Base-by-base conservation (phyloP, 1,140 invertebrate genomes). In the Brachionus paranguensis region DNA sequence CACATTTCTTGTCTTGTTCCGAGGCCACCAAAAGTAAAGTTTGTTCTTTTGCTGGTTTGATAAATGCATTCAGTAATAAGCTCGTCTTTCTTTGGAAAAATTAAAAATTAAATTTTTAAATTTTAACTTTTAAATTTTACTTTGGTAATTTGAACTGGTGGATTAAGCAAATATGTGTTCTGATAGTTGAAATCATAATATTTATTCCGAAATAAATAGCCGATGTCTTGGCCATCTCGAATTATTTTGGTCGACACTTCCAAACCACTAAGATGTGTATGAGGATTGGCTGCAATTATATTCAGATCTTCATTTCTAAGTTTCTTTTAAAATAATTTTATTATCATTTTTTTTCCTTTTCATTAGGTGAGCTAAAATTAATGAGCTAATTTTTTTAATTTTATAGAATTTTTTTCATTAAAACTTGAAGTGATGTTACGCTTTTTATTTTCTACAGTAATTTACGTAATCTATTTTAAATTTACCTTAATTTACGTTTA, bases 181-280 rank as follows among this genome's bases (percentile, higher is more conserved):
- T 83, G 81, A 55, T 83, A 83, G 24, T 83, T 70, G 20, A 83
- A 83, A 45, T 83, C 81, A 37, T 68, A 83, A 70, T 41, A 41
- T 14, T 83, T 24, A 55, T 47, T 68, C 24, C 33, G 33, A n/a
- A 70, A 70, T 20, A 83, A 14, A 83, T 83, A 83, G 1, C 81
- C 41, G 41, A 83, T 55, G 3, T 68, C 81, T 83, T 45, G 45
- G n/a, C 45, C 45, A 33, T 68, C 53, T 45, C 81, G 60, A 47
- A 83, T 55, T 29, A 83, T 68, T 83, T 70, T 83, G 6, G 81
- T 83, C 5, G 47, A 70, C 1, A 83, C 60, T 33, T 14, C 50
- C 8, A 33, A 12, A 4, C 81, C 81, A 43, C 29, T 20, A 27
- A 83, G 33, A 72, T 83, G 81, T 27, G 81, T 83, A 70, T 83